These are phyloP conservation scores for Drosophila watanabei DNA, from an alignment of 1,140 invertebrate genomes.

Conservation along the genomic window DNA sequence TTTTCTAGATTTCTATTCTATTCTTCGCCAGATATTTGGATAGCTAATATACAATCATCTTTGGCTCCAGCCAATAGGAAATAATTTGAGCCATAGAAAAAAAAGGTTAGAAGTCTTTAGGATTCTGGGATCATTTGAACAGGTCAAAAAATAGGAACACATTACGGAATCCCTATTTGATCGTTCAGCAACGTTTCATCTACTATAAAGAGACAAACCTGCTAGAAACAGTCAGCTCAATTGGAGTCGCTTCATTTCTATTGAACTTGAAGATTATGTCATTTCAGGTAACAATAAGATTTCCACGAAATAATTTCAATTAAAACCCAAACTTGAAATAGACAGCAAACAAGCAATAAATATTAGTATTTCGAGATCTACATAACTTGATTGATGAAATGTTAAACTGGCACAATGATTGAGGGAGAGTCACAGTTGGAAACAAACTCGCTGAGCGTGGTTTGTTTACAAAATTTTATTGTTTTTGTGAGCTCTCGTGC, in stretches of 20 bases:
- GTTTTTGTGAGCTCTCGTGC: not conserved
- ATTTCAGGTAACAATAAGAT: not conserved
- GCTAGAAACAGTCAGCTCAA: no score
- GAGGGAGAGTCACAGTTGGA: constrained; percentile 2
- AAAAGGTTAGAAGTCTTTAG: constrained; percentile 91
- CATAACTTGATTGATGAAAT: constrained; percentile 12
- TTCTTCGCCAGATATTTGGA: no score
- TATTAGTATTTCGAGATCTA: not conserved
- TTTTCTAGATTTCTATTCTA: no score
- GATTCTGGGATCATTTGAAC: constrained; percentile 86
- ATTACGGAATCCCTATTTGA: not conserved
- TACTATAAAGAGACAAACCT: no score
- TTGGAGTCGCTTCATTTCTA: not conserved
- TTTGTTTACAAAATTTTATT: not conserved
- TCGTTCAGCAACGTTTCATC: not conserved
- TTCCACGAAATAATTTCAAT: not conserved
- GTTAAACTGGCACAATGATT: constrained; percentile 2
- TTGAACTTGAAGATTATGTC: not conserved
- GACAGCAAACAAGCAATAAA: not conserved
- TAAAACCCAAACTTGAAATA: not conserved
- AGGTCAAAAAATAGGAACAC: constrained; percentile 86
- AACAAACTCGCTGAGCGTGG: not conserved
- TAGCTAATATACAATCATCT: no score
- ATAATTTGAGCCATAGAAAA: constrained; percentile 87
- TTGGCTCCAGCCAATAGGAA: no score